phyloP scores from a whole-genome alignment of 2,888 invertebrate genomes.

The Cheilosia vulpina region DNA sequence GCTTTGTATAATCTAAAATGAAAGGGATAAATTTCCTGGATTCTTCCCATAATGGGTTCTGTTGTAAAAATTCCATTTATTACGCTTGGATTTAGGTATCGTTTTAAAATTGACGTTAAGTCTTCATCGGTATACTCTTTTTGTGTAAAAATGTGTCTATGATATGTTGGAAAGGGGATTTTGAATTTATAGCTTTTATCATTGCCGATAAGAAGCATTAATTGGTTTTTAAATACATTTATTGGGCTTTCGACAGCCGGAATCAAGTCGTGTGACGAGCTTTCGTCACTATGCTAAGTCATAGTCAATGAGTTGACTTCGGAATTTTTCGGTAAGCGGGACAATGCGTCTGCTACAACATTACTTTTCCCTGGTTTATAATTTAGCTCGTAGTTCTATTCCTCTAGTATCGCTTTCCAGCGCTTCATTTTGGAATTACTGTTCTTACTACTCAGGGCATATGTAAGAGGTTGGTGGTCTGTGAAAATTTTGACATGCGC shows the following conservation, averaged over 20 bases:
- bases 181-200: conserved; percentile 5
- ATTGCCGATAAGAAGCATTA: background rate
- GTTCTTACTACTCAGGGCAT: too few relatives aligned
- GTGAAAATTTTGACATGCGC: too few relatives aligned
- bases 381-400: background rate
- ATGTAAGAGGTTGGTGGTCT: too few relatives aligned
- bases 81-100: conserved; percentile 9
- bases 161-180: conserved; percentile 24
- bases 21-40: conserved; percentile 14
- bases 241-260: conserved; percentile 24
- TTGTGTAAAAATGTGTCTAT: conserved; percentile 15
- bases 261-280: conserved; percentile 26
- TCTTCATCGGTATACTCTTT: background rate
- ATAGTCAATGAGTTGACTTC: conserved; percentile 28
- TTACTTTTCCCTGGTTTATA: conserved; percentile 47
- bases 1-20: conserved; percentile 14
- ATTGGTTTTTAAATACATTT: conserved; percentile 40
- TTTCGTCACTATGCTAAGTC: conserved; percentile 34
- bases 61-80: conserved; percentile 27
- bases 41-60: conserved; percentile 18
- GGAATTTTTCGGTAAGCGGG: conserved; percentile 4
- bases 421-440: too few relatives aligned
- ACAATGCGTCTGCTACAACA: conserved; percentile 41
- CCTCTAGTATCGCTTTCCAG: too few relatives aligned
- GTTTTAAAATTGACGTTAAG: background rate